phyloP scores from a whole-genome alignment of 2,113 vertebrate species.

The Erythrocercus mccallii region DNA sequence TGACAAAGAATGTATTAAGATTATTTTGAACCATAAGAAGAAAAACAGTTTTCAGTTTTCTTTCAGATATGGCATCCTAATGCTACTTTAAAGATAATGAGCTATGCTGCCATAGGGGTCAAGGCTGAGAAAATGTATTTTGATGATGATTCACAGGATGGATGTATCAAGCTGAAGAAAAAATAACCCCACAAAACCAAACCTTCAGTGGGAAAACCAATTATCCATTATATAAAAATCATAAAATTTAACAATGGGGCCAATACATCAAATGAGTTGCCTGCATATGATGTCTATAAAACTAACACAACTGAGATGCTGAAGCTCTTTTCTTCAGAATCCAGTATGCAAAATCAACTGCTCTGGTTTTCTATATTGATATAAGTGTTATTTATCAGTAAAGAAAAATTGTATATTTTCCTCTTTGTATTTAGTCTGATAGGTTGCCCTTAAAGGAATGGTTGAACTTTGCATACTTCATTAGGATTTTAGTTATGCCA shows the following conservation, averaged over 20 bases:
- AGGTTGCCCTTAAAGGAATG: neutral
- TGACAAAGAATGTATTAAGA: neutral
- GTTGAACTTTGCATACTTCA: neutral
- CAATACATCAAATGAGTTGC: neutral
- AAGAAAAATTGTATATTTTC: neutral
- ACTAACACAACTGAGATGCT: neutral
- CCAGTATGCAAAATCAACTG: neutral
- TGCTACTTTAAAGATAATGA: neutral
- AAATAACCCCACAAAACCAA: neutral
- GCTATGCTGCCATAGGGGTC: neutral
- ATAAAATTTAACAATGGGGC: neutral
- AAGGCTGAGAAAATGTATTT: neutral
- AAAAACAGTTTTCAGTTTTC: neutral
- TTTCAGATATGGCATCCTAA: neutral
- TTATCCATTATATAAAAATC: neutral
- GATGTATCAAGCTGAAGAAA: neutral
- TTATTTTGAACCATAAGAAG: neutral
- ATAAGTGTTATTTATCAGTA: neutral
- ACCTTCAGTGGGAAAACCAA: neutral
- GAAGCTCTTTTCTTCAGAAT: neutral
- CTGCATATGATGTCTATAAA: neutral
- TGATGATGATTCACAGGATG: neutral
- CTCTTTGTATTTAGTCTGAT: neutral
- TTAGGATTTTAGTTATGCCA: neutral
- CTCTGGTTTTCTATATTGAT: neutral